Percentiles rank a stretch among this genome's conserved stretches.
These are phyloP conservation scores for Verasper variegatus DNA, from an alignment of 2,113 vertebrate genomes.

Conservation along the genomic window DNA sequence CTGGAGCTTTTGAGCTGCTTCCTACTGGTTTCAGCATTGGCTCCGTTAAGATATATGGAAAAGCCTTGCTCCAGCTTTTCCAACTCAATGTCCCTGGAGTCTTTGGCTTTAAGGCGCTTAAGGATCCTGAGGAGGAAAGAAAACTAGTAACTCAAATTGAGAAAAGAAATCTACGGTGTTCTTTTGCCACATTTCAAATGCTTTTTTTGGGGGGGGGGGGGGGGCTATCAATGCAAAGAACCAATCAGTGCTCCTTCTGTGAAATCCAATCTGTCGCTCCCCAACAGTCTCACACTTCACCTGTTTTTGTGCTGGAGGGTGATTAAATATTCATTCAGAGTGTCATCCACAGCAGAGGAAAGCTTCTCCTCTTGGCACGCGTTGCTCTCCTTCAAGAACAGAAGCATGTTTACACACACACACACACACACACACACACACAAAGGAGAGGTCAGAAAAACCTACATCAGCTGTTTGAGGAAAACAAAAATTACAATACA, in stretches of 20 bases:
- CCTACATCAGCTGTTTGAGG: slow-evolving; percentile 29
- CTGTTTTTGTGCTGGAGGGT: slow-evolving; percentile 94
- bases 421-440: slow-evolving; percentile 29
- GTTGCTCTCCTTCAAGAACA: slow-evolving; percentile 76
- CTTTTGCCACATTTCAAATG: background rate
- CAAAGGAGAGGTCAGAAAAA: slow-evolving; percentile 47
- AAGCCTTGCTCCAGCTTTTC: slow-evolving; percentile 93
- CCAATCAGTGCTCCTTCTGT: slow-evolving; percentile 48
- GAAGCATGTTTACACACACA: slow-evolving; percentile 50
- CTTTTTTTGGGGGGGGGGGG: background rate
- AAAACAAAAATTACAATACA: background rate
- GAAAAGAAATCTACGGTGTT: no score
- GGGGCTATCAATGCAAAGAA: slow-evolving; percentile 15
- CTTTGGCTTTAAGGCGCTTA: slow-evolving; percentile 85
- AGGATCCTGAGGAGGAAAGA: slow-evolving; percentile 81
- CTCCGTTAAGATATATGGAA: slow-evolving; percentile 95
- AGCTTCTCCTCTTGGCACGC: slow-evolving; percentile 74
- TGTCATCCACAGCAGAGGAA: slow-evolving; percentile 88
- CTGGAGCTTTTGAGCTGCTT: slow-evolving; percentile 64
- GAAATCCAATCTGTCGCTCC: slow-evolving; percentile 61
- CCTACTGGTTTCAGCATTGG: slow-evolving; percentile 84
- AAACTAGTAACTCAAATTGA: background rate
- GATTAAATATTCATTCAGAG: slow-evolving; percentile 95
- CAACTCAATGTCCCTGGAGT: slow-evolving; percentile 84
- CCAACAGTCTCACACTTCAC: slow-evolving; percentile 69